phyloP scores from a whole-genome alignment of 1,140 invertebrate genomes.

The Hermetia illucens region DNA sequence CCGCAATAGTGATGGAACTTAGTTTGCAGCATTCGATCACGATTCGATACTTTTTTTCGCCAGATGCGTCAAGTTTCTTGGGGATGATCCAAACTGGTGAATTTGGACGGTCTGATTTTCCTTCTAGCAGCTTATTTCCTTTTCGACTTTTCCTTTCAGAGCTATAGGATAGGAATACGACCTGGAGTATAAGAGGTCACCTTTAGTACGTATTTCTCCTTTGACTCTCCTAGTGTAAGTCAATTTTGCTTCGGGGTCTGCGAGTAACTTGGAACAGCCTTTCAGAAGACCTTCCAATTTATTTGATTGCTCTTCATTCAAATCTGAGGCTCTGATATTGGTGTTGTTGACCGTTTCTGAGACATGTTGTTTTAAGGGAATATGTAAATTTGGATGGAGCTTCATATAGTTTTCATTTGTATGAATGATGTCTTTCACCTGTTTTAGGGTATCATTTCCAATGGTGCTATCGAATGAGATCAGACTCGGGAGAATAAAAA shows the following conservation, averaged over 20 bases:
- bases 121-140: constrained; percentile 9
- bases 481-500: constrained; percentile 8
- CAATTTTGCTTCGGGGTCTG: constrained; percentile 9
- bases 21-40: too few species aligned
- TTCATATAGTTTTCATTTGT: constrained; percentile 7
- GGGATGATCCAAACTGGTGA: too few species aligned
- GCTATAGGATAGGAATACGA: constrained; percentile 10
- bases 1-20: constrained; percentile 6
- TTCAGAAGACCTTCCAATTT: constrained; percentile 1
- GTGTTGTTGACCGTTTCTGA: constrained; percentile 9
- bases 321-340: constrained; percentile 4
- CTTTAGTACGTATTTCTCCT: constrained; percentile 9
- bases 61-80: constrained; percentile 11
- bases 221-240: constrained; percentile 10
- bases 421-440: constrained; percentile 8
- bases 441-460: constrained; percentile 9
- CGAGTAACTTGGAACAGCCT: constrained; percentile 6
- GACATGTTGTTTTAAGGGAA: constrained; percentile 5
- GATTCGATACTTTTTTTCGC: too few species aligned
- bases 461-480: constrained; percentile 10
- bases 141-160: constrained; percentile 8
- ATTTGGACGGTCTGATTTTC: constrained; percentile 11
- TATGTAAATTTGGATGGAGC: constrained; percentile 1
- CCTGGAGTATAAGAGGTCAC: constrained; percentile 11
- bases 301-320: constrained; percentile 1